A percentile compares a stretch with the other conserved stretches of the same genome.
phyloP scores from a whole-genome alignment of 2,888 invertebrate genomes.

The Monoplex corrugatus region DNA sequence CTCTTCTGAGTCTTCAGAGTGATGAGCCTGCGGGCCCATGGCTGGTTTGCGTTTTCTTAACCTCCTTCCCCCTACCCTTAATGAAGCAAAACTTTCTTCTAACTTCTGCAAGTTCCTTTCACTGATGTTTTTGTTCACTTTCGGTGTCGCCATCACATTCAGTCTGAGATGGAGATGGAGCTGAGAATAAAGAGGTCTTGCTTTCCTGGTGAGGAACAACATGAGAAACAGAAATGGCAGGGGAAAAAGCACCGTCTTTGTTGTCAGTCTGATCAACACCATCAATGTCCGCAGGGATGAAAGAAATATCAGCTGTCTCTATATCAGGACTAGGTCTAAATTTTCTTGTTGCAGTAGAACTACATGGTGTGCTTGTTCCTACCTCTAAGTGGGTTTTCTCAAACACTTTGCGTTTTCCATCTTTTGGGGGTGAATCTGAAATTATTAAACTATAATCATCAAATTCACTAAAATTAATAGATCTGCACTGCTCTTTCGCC shows the following conservation, averaged over 20 bases:
- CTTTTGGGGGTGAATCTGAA: conserved; percentile 60
- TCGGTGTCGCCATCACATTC: neutral
- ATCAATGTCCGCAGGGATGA: conserved; percentile 58
- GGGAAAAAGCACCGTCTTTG: neutral
- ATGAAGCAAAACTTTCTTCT: conserved; percentile 37
- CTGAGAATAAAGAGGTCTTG: neutral
- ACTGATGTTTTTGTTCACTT: neutral
- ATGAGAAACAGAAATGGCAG: conserved; percentile 1
- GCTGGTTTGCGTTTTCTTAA: neutral
- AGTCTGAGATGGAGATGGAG: neutral
- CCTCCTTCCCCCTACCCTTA: neutral
- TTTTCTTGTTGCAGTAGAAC: conserved; percentile 27
- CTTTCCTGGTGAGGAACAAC: neutral
- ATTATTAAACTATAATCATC: conserved; percentile 74
- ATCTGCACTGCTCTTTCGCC: neutral
- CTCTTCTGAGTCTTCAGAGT: neutral
- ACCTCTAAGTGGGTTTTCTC: conserved; percentile 34
- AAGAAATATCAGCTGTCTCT: conserved; percentile 61
- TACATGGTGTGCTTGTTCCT: conserved; percentile 70
- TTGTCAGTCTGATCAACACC: neutral
- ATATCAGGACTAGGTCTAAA: conserved; percentile 53
- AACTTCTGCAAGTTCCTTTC: conserved; percentile 34
- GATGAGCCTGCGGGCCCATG: neutral
- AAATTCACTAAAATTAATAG: conserved; percentile 73
- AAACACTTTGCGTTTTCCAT: neutral